A percentile compares a stretch with the other conserved stretches of the same genome.
These are phyloP conservation scores for Syngnathus typhle DNA, from an alignment of 2,113 vertebrate genomes.

Conservation along the genomic window DNA sequence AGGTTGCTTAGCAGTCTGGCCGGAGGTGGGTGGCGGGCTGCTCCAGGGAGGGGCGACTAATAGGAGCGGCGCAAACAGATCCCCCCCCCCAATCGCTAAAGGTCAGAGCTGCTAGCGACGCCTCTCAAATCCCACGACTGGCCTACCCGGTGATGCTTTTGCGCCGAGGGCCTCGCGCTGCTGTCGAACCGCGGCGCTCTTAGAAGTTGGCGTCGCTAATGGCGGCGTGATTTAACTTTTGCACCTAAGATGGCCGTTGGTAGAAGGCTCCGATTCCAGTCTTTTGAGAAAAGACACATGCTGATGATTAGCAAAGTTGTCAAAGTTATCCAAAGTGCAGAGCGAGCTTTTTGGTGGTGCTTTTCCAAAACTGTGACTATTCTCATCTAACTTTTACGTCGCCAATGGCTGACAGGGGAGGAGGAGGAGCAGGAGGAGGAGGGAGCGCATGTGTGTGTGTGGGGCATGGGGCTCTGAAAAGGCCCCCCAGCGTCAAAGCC, in stretches of 20 bases:
- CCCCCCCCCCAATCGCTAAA: slow-evolving; percentile 68
- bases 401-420: slow-evolving; percentile 59
- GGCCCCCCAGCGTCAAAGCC: slow-evolving; percentile 70
- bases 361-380: slow-evolving; percentile 39
- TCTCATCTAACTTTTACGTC: slow-evolving; percentile 62
- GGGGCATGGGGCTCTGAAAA: slow-evolving; percentile 61
- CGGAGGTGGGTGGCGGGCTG: slow-evolving; percentile 28
- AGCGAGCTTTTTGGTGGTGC: slow-evolving; percentile 3
- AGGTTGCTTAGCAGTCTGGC: slow-evolving; percentile 69
- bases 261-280: background rate
- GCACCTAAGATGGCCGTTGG: background rate
- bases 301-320: slow-evolving; percentile 15
- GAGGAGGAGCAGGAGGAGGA: slow-evolving; percentile 38
- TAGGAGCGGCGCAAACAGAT: slow-evolving; percentile 70
- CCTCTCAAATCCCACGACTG: slow-evolving; percentile 59
- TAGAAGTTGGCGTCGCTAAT: slow-evolving; percentile 57
- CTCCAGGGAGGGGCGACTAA: slow-evolving; percentile 26
- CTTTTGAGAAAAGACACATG: slow-evolving; percentile 4
- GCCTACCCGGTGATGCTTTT: slow-evolving; percentile 41
- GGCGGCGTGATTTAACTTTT: slow-evolving; percentile 48
- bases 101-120: slow-evolving; percentile 70
- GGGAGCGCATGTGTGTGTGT: slow-evolving; percentile 14
- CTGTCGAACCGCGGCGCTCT: slow-evolving; percentile 38
- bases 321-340: slow-evolving; percentile 12
- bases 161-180: slow-evolving; percentile 4